phyloP scores from a whole-genome alignment of 2,797 vertebrate genomes.

The Gambelia wislizenii region DNA sequence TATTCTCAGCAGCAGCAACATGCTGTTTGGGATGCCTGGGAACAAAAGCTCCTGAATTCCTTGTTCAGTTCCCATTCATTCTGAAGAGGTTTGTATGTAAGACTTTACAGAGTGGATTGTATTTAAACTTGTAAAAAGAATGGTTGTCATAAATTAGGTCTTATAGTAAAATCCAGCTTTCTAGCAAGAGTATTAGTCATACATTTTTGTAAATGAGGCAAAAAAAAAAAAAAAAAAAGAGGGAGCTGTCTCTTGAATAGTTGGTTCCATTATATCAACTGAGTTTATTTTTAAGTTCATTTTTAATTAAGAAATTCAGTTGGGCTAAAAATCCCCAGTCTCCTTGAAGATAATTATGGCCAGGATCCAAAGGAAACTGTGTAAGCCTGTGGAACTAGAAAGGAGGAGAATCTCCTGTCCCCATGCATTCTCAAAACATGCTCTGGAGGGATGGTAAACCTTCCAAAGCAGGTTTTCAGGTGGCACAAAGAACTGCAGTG shows the following conservation, averaged over 20 bases:
- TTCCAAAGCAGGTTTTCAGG: background rate
- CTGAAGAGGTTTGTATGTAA: background rate
- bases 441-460: background rate
- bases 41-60: too few species aligned
- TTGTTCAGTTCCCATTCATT: background rate
- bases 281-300: too few species aligned
- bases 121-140: background rate
- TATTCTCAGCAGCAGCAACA: background rate
- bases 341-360: background rate
- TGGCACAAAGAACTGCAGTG: background rate
- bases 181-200: background rate
- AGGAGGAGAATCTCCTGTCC: background rate
- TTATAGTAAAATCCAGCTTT: background rate
- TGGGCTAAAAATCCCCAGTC: background rate
- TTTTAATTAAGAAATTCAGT: background rate
- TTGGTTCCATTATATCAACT: background rate
- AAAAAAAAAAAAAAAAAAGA: background rate
- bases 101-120: background rate
- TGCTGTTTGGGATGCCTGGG: background rate
- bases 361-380: background rate
- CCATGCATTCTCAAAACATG: background rate
- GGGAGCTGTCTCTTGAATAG: background rate
- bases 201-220: background rate
- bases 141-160: background rate
- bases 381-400: background rate